Percentiles rank a stretch among this genome's conserved stretches.
Conservation (phyloP, 2,797 vertebrate species). For the Trachurus trachurus region DNA sequence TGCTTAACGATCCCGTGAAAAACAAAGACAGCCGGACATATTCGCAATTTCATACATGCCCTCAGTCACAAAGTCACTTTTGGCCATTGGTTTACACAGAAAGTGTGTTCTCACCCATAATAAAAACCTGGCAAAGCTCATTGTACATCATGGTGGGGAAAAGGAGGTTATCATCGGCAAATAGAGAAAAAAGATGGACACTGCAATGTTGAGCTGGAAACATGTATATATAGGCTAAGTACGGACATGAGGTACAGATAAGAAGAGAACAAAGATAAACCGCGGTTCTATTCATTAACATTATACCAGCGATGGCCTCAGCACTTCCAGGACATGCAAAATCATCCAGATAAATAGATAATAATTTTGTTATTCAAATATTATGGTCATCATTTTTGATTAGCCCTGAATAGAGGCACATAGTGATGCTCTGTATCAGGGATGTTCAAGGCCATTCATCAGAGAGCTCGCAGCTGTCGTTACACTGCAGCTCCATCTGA, state of each 20-base stretch:
- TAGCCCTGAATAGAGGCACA: background rate
- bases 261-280: background rate
- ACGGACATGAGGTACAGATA: background rate
- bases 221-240: background rate
- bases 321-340: conserved; percentile 41
- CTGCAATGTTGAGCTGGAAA: background rate
- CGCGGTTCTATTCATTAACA: conserved; percentile 5
- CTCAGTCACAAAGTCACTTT: too few species aligned
- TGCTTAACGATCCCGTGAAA: too few species aligned
- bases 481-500: background rate
- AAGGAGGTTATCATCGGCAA: background rate
- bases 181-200: background rate
- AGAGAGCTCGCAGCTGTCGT: background rate
- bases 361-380: conserved; percentile 47
- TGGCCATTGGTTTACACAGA: too few species aligned
- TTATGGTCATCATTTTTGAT: conserved; percentile 24
- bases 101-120: too few species aligned
- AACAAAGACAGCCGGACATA: too few species aligned
- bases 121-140: background rate
- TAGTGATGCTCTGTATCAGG: background rate
- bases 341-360: conserved; percentile 25
- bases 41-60: too few species aligned
- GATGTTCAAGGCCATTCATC: background rate
- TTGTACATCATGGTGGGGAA: background rate
- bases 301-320: background rate